Percentiles rank a stretch among this genome's conserved stretches.
Conservation (phyloP, 2,888 invertebrate genomes). For the Barypeithes pellucidus region DNA sequence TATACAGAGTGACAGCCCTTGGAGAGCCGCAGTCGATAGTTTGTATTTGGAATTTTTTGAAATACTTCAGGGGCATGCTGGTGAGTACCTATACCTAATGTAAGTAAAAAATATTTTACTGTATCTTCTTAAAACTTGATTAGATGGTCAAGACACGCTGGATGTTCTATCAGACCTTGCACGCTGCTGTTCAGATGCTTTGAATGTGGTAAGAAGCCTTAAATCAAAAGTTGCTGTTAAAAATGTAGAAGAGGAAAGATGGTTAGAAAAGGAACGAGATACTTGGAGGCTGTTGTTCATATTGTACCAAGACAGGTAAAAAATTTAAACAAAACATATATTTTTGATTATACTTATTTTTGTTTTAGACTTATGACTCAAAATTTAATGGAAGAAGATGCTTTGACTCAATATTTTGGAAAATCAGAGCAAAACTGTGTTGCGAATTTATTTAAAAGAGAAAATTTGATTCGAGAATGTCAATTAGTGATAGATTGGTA, state of each 20-base stretch:
- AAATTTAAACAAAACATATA: neutral
- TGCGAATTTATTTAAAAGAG: slow-evolving; percentile 74
- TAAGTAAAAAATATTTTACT: neutral
- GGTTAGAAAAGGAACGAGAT: slow-evolving; percentile 87
- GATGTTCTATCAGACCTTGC: slow-evolving; percentile 67
- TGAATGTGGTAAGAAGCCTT: slow-evolving; percentile 66
- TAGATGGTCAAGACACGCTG: slow-evolving; percentile 64
- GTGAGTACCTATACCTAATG: slow-evolving; percentile 35
- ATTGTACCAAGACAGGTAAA: slow-evolving; percentile 85
- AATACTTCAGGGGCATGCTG: slow-evolving; percentile 65
- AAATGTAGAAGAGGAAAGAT: slow-evolving; percentile 65
- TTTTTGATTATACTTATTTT: neutral
- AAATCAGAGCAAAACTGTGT: slow-evolving; percentile 77
- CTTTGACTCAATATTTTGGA: slow-evolving; percentile 64
- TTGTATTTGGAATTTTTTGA: slow-evolving; percentile 69
- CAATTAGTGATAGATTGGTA: slow-evolving; percentile 93
- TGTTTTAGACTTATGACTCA: slow-evolving; percentile 52
- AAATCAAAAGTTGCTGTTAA: slow-evolving; percentile 64
- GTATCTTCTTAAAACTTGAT: neutral
- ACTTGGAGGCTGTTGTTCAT: slow-evolving; percentile 91
- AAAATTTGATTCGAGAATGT: slow-evolving; percentile 76
- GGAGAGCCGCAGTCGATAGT: slow-evolving; percentile 65
- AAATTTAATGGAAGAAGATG: slow-evolving; percentile 64
- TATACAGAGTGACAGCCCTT: slow-evolving; percentile 63
- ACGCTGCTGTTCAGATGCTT: slow-evolving; percentile 67